Conservation (phyloP, 1,140 invertebrate genomes). For the silkworm (Bombyx mori) region DNA sequence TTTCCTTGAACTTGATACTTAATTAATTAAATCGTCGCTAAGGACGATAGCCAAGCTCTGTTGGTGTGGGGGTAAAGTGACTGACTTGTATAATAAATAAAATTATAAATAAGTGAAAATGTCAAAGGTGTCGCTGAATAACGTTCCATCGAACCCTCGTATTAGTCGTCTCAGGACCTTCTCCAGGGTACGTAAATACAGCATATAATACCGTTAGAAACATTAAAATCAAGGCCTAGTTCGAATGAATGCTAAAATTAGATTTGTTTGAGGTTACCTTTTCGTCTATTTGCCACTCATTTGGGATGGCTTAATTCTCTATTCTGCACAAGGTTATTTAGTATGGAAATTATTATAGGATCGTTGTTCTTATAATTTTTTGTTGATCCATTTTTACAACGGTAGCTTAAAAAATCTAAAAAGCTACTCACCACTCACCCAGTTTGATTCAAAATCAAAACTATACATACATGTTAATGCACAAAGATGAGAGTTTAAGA, state of each 20-base stretch:
- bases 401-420: too few relatives aligned
- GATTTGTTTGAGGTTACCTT: constrained; percentile 20
- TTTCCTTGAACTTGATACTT: too few relatives aligned
- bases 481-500: neutral
- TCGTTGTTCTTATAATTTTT: neutral
- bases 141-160: constrained; percentile 60
- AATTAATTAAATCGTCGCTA: neutral
- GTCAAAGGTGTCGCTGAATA: constrained; percentile 62
- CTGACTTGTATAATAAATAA: constrained; percentile 15
- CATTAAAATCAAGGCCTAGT: constrained; percentile 1
- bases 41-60: too few relatives aligned
- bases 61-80: neutral
- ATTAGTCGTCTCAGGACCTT: constrained; percentile 59
- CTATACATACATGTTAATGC: neutral
- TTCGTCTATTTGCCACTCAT: neutral
- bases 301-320: too few relatives aligned
- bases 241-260: constrained; percentile 14
- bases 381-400: too few relatives aligned
- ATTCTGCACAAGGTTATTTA: too few relatives aligned
- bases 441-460: too few relatives aligned
- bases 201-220: neutral
- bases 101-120: constrained; percentile 24
- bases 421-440: neutral
- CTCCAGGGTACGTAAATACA: constrained; percentile 49
- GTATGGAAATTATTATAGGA: too few relatives aligned